Evolutionary conservation across 2,888 invertebrate species (phyloP).

Genomic region (Ditula angustiorana): DNA sequence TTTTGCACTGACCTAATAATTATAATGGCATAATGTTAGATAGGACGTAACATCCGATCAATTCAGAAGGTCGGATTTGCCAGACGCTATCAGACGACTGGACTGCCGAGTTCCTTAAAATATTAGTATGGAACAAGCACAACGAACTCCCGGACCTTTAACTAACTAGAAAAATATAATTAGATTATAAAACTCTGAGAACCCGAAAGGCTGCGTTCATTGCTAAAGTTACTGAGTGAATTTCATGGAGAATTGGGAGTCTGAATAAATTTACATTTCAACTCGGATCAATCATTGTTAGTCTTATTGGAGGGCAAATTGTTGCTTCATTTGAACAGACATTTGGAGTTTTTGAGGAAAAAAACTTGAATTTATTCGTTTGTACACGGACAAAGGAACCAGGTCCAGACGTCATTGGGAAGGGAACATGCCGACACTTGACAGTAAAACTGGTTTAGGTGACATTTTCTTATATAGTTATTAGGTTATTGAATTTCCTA

Average conservation of each 20-base stretch:
- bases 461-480: background rate
- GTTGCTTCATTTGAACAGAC: background rate
- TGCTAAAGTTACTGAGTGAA: background rate
- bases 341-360: background rate
- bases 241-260: background rate
- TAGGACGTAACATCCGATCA: too few relatives aligned
- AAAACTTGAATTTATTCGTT: background rate
- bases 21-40: too few relatives aligned
- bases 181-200: background rate
- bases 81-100: too few relatives aligned
- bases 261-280: conserved; percentile 15
- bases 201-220: background rate
- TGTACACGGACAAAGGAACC: background rate
- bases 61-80: too few relatives aligned
- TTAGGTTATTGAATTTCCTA: too few relatives aligned
- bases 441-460: background rate
- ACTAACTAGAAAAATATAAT: conserved; percentile 4
- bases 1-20: too few relatives aligned
- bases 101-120: background rate
- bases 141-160: background rate
- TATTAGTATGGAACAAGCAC: background rate
- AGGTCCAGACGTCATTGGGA: background rate
- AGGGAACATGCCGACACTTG: background rate
- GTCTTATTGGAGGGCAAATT: background rate
- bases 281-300: conserved; percentile 13